Evolutionary conservation across 2,888 invertebrate genomes (phyloP).

Genomic region (Melangyna quadrimaculata): DNA sequence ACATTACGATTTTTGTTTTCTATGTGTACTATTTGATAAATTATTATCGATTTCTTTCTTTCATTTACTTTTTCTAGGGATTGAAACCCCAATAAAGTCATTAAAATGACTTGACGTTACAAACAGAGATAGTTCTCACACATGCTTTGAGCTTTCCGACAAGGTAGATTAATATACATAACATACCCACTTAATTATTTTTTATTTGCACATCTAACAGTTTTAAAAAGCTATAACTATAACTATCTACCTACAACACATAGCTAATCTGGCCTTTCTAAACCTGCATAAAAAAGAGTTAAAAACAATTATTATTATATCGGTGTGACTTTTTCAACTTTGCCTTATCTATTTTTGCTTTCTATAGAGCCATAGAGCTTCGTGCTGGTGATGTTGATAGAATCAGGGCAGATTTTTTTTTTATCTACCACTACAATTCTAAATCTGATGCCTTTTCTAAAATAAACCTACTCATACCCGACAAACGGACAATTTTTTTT

Average conservation of each 20-base stretch:
- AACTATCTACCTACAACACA: not conserved
- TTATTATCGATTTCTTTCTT: not conserved
- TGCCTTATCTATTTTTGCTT: slow-evolving; percentile 13
- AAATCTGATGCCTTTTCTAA: not conserved
- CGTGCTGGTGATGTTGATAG: not conserved
- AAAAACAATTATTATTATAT: slow-evolving; percentile 25
- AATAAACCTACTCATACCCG: not conserved
- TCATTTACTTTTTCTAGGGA: not conserved
- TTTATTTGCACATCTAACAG: not conserved
- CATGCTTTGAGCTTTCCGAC: not conserved
- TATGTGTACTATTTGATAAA: too few relatives aligned
- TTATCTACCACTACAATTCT: not conserved
- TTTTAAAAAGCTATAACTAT: not conserved
- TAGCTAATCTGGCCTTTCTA: slow-evolving; percentile 8
- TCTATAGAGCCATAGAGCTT: not conserved
- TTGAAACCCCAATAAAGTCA: not conserved
- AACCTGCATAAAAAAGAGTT: slow-evolving; percentile 24
- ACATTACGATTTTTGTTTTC: too few relatives aligned
- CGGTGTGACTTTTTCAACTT: slow-evolving; percentile 39
- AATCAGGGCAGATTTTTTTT: not conserved
- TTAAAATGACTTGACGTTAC: not conserved
- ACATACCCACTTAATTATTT: too few relatives aligned
- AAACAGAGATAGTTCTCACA: not conserved
- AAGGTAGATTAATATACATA: not conserved
- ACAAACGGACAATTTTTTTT: not conserved